These are phyloP conservation scores for Eumerus sabulonum DNA, from an alignment of 2,888 invertebrate genomes.

Conservation along the genomic window DNA sequence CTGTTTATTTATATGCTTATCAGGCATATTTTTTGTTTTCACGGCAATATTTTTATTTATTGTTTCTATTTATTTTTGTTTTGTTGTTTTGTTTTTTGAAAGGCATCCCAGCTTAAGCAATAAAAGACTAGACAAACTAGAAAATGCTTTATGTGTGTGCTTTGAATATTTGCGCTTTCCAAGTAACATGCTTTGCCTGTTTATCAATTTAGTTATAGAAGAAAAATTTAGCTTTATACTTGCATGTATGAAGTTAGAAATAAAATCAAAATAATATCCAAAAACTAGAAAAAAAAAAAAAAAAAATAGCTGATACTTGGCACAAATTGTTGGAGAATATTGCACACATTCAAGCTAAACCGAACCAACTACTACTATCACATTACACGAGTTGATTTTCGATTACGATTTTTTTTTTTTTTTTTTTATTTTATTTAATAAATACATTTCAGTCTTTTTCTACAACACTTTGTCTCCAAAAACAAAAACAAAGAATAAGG, in stretches of 20 bases:
- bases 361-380: constrained; percentile 30
- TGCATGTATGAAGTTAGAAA: constrained; percentile 48
- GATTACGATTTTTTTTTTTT: constrained; percentile 41
- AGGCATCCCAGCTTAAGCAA: constrained; percentile 25
- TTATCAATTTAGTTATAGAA: constrained; percentile 2
- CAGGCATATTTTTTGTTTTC: constrained; percentile 21
- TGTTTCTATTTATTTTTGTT: background rate
- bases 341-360: constrained; percentile 36
- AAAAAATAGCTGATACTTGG: constrained; percentile 17
- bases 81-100: constrained; percentile 5
- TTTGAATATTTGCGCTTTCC: constrained; percentile 53
- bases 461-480: background rate
- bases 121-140: too few relatives aligned
- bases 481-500: constrained; percentile 6
- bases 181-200: constrained; percentile 39
- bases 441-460: constrained; percentile 19
- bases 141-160: constrained; percentile 39
- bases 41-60: constrained; percentile 21
- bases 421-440: constrained; percentile 3
- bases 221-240: constrained; percentile 34
- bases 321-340: constrained; percentile 43
- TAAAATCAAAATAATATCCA: background rate
- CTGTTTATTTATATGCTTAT: constrained; percentile 26
- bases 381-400: constrained; percentile 32
- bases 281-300: constrained; percentile 10